Evolutionary conservation across 2,113 vertebrate genomes (phyloP), one percentile per base, ranked within the genome.

Genomic region (Phoxinus phoxinus): DNA sequence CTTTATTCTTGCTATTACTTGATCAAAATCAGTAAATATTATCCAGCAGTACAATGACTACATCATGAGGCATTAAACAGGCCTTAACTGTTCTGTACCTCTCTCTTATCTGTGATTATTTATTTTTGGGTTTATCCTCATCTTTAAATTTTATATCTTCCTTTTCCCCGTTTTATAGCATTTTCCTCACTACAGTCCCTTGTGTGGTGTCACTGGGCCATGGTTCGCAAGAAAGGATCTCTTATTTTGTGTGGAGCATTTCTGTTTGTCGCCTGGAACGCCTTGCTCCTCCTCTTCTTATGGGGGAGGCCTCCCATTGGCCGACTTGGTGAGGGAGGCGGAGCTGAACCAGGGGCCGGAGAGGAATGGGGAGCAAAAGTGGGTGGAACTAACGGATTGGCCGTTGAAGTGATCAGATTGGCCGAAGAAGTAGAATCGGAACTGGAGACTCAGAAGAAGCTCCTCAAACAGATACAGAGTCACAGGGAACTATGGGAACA

Each of bases 261-360:
- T 90, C 95, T 99, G 74, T 98, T 99, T 67, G 93, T 98, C 3
- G 95, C 95, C 82, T 98, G 98, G 97, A 98, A 99, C 44, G 95
- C 95, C 72, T 91, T 99, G 88, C 94, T 99, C 67, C 95, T 98
- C 12, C 95, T 99, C 61, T 98, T 98, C 92, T 96, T 99, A 84
- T 97, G 97, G 97, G 95, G 95, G 27, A 96, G 97, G 51, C 95
- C 97, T 21, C 93, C 94, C 0, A 87, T 94, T 3, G 91, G 94
- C 69, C 92, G 91, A 35, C 88, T 93, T 0, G 90, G 92, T 1
- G 90, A 93, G 3, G 94, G 92, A 0, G 95, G 94, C 0, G 94
- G 94, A 83, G 67, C 93, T 80, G 81, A 96, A 93, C 27, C 95
- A 59, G 0, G 95, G 89, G 90, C 95, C 86, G 65, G 95, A 92